Percentiles rank a stretch among this genome's conserved stretches.
These are phyloP conservation scores for Caenorhabditis sp. DNA, from an alignment of 2,888 invertebrate species.

Conservation along the genomic window DNA sequence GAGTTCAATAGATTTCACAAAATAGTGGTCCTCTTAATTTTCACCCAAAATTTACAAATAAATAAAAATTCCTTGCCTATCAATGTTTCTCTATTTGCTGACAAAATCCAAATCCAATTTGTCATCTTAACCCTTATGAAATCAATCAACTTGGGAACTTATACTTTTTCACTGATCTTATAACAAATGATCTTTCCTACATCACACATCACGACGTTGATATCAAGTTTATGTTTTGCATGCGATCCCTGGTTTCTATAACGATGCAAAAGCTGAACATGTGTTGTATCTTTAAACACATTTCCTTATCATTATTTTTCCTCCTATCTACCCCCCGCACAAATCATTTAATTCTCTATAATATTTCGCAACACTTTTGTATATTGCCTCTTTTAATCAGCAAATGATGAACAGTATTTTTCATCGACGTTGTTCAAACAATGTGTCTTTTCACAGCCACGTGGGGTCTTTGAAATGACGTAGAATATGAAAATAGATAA, in stretches of 20 bases:
- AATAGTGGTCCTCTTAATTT: too few relatives aligned
- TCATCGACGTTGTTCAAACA: neutral
- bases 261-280: neutral
- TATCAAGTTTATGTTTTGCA: neutral
- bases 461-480: too few relatives aligned
- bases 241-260: neutral
- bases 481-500: too few relatives aligned
- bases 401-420: neutral
- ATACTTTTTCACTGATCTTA: too few relatives aligned
- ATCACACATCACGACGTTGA: neutral
- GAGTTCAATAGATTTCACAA: too few relatives aligned
- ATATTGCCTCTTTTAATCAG: neutral
- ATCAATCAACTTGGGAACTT: too few relatives aligned
- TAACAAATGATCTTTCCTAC: neutral
- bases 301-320: neutral
- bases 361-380: neutral
- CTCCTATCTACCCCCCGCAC: neutral
- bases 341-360: neutral
- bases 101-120: too few relatives aligned
- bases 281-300: neutral
- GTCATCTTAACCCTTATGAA: too few relatives aligned
- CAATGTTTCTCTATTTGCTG: too few relatives aligned
- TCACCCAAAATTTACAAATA: too few relatives aligned
- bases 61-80: too few relatives aligned
- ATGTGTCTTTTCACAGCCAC: too few relatives aligned